A percentile compares a stretch with the other conserved stretches of the same genome.
Conservation (phyloP, 2,888 invertebrate genomes). For the Peribatodes rhomboidaria region DNA sequence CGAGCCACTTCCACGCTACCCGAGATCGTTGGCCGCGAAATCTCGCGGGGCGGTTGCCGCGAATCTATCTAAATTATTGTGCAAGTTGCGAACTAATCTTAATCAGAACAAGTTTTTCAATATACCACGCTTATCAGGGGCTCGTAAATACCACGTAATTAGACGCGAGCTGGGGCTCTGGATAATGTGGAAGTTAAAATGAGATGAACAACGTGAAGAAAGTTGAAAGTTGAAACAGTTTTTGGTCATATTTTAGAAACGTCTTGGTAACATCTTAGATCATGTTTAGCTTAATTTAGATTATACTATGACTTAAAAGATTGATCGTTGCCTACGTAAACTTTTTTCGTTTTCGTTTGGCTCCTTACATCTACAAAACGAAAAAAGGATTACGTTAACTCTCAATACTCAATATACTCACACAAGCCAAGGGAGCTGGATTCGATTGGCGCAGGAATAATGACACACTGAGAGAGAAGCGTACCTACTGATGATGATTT, state of each 20-base stretch:
- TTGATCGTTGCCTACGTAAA: no score
- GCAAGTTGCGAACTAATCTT: constrained; percentile 80
- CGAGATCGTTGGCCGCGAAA: constrained; percentile 61
- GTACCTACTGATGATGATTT: no score
- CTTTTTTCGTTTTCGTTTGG: no score
- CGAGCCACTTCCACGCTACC: constrained; percentile 6
- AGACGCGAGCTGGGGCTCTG: constrained; percentile 36
- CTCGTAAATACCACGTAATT: constrained; percentile 44
- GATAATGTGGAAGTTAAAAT: constrained; percentile 19
- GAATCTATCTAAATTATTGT: constrained; percentile 82
- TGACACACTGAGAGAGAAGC: no score
- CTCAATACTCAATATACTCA: no score
- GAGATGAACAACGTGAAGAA: not conserved
- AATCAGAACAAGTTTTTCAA: constrained; percentile 81
- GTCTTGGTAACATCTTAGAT: not conserved
- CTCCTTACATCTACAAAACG: no score
- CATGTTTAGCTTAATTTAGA: no score
- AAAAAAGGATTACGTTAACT: no score
- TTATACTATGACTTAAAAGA: no score
- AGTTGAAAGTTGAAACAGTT: not conserved
- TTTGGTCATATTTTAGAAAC: not conserved
- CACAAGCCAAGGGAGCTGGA: no score
- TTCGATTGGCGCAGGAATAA: no score
- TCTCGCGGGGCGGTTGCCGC: constrained; percentile 55
- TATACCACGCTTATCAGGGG: constrained; percentile 78